A percentile compares a stretch with the other conserved stretches of the same genome.
Evolutionary conservation across 2,113 vertebrate species (phyloP).

Genomic region (Centropristis striata): DNA sequence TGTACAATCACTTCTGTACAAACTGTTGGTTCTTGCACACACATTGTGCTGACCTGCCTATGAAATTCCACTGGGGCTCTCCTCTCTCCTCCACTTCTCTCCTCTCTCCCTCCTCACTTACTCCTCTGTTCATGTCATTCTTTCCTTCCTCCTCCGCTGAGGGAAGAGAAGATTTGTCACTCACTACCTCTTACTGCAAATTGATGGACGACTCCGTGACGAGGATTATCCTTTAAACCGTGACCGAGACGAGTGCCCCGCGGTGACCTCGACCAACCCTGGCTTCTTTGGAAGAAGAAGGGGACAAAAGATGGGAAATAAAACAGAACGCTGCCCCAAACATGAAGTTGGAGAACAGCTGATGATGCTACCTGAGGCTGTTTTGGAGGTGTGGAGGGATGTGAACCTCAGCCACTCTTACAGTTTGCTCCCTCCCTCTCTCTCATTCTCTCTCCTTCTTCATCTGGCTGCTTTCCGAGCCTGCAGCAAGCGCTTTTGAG

Average conservation of each 20-base stretch:
- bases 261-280: slow-evolving; percentile 34
- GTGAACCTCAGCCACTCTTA: slow-evolving; percentile 64
- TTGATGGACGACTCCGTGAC: slow-evolving; percentile 57
- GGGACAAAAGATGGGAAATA: slow-evolving; percentile 39
- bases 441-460: slow-evolving; percentile 45
- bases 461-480: slow-evolving; percentile 59
- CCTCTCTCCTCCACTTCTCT: slow-evolving; percentile 58
- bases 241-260: slow-evolving; percentile 9
- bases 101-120: slow-evolving; percentile 72
- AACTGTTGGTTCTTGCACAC: slow-evolving; percentile 49
- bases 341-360: slow-evolving; percentile 51
- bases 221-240: slow-evolving; percentile 52
- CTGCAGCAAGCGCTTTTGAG: slow-evolving; percentile 64
- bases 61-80: slow-evolving; percentile 77
- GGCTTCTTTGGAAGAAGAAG: slow-evolving; percentile 18
- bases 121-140: slow-evolving; percentile 69
- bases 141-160: slow-evolving; percentile 62
- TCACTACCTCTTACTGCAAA: slow-evolving; percentile 50
- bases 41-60: slow-evolving; percentile 84
- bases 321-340: slow-evolving; percentile 10
- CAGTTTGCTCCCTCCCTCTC: slow-evolving; percentile 68
- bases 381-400: slow-evolving; percentile 59
- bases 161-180: slow-evolving; percentile 60
- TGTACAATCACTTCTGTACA: background rate
- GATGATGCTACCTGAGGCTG: slow-evolving; percentile 54